These are phyloP conservation scores for Pocillopora grandis DNA, from an alignment of 92 coral and sea anemone species.

Conservation along the genomic window DNA sequence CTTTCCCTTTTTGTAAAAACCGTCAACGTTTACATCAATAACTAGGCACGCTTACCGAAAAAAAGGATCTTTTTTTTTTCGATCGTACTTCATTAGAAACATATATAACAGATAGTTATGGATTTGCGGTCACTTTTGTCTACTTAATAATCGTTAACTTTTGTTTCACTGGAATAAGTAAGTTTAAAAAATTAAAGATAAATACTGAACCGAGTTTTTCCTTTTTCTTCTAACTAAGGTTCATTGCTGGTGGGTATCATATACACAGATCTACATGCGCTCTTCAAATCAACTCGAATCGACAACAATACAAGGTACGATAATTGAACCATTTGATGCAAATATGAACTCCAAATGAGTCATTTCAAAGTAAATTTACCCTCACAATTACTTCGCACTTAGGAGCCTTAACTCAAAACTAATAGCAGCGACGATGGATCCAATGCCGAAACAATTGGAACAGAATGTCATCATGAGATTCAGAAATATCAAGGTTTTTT, in stretches of 20 bases:
- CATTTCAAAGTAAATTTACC: background rate
- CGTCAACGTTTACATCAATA: too few species aligned
- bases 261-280: background rate
- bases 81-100: too few species aligned
- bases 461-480: background rate
- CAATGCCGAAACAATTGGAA: background rate
- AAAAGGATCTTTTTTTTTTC: too few species aligned
- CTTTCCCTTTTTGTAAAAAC: too few species aligned
- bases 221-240: background rate
- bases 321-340: background rate
- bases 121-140: too few species aligned
- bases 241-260: background rate
- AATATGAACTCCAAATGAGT: background rate
- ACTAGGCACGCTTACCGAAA: too few species aligned
- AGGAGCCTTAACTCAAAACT: background rate
- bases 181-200: background rate
- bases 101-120: too few species aligned
- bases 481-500: background rate
- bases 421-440: background rate
- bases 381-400: background rate
- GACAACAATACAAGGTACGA: background rate
- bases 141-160: too few species aligned
- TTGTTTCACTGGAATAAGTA: background rate
- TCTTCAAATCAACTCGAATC: background rate
- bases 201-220: background rate